Evolutionary conservation across 2,888 invertebrate species (phyloP), one percentile per base, ranked within the genome.

Genomic region (Lithophane leautieri): DNA sequence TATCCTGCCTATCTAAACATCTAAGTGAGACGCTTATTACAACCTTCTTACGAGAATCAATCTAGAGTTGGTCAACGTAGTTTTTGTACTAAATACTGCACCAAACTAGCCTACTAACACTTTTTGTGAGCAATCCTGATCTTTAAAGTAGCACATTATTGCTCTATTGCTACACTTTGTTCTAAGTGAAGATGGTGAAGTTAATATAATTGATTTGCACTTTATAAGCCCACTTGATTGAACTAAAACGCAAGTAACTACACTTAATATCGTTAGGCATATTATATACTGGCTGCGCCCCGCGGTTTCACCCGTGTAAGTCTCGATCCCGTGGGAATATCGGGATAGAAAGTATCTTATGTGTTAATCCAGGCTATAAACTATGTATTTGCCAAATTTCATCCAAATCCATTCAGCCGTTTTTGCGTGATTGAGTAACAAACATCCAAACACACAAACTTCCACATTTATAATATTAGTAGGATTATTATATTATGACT

Each of bases 151-250:
- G 47, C 65, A 65, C 76, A 76, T 71, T 66, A 78, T 42, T 52
- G 25, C 60, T n/a, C 1, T 76, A 54, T 79, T 80, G 72, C 80
- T 79, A 78, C 68, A 83, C 54, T 83, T 69, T 60, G 50, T 65
- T 54, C n/a, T 82, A 77, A 69, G 79, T 60, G 34, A 63, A 71
- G 83, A 82, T 78, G 50, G 70, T 22, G 78, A 68, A 61, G 78
- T 82, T 54, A 50, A 65, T 54, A 69, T 79, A 82, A 79, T 82
- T 82, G 83, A 79, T 79, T 82, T 82, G 50, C 69, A 66, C 83
- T 69, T 82, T 76, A 77, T 66, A 61, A 66, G 54, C 77, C 9
- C 25, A 60, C 52, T 61, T 65, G 16, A 76, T 69, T 69, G 42
- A 44, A 73, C 79, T 70, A 34, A 79, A 76, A 60, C 14, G 22